Evolutionary conservation across 2,113 vertebrate species (phyloP), one percentile per base, ranked within the genome.

Genomic region (Tursiops truncatus): DNA sequence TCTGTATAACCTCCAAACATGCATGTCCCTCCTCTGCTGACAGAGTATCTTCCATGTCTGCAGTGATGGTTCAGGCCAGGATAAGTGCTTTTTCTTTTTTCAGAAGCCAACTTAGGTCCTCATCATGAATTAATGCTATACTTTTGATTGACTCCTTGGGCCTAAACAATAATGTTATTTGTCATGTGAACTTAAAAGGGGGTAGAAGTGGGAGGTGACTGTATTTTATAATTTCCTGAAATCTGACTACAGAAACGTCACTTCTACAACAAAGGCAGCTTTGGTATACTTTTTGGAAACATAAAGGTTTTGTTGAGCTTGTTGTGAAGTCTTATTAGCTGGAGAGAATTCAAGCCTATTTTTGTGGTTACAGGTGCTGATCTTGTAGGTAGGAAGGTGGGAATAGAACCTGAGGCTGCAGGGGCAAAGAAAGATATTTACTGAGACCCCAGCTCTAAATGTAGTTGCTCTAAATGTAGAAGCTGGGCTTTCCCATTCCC

Each of bases 161-260:
- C 23, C 38, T 81, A 53, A 80, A 25, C 11, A 62, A 36, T n/a
- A 73, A 56, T 12, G 1, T 85, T 44, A 47, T 88, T 74, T 92
- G 60, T 77, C 38, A 60, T 14, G 21, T 68, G 83, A 82, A 36
- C 65, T 81, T 21, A 79, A 96, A 91, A 62, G 5, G 8, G 3
- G 14, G 2, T 44, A 58, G 41, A 86, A 88, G 70, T 13, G 36
- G 14, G 10, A 85, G 12, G 33, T 62, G 62, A 28, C 14, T 82
- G 5, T 58, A 65, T 84, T 89, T 89, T 38, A 25, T 82, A 9
- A 74, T n/a, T 96, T 82, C 33, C 76, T 94, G 21, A 95, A 94
- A 56, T 86, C 50, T 68, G 44, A 81, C 20, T 65, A 6, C 6
- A 25, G 41, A 89, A 71, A 20, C 23, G 15, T 58, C 13, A 26